Evolutionary conservation across 2,888 invertebrate species (phyloP).

Genomic region (Tetranychus piercei): DNA sequence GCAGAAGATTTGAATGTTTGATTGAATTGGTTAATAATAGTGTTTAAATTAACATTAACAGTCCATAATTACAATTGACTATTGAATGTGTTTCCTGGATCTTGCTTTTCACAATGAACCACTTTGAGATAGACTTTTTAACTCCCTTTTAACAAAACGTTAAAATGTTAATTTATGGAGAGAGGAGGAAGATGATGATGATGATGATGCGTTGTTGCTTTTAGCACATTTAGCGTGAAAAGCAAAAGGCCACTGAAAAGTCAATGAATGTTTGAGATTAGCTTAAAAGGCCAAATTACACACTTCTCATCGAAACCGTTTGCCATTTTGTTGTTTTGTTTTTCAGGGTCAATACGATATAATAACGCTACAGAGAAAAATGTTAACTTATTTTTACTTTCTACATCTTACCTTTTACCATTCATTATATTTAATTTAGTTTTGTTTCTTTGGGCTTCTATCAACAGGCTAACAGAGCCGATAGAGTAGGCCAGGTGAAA

Average conservation of each 20-base stretch:
- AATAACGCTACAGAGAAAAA: too few species aligned
- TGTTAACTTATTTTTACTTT: too few species aligned
- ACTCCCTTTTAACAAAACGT: neutral
- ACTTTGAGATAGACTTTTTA: neutral
- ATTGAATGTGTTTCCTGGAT: neutral
- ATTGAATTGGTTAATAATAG: neutral
- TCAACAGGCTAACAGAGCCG: neutral
- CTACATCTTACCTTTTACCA: too few species aligned
- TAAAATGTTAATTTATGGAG: neutral
- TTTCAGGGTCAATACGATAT: neutral
- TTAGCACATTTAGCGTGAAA: slow-evolving; percentile 1
- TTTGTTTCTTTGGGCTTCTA: neutral
- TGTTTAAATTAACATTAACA: neutral
- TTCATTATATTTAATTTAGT: neutral
- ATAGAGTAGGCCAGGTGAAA: neutral
- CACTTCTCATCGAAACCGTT: neutral
- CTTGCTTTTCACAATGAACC: neutral
- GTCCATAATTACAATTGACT: neutral
- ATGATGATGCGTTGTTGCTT: neutral
- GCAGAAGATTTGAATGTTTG: too few species aligned
- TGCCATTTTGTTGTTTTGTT: neutral
- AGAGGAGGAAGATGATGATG: neutral
- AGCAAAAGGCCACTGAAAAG: neutral
- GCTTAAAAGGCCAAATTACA: neutral
- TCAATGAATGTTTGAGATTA: neutral